Conservation (phyloP, 1,140 invertebrate species). For the Neodiprion pinetum region DNA sequence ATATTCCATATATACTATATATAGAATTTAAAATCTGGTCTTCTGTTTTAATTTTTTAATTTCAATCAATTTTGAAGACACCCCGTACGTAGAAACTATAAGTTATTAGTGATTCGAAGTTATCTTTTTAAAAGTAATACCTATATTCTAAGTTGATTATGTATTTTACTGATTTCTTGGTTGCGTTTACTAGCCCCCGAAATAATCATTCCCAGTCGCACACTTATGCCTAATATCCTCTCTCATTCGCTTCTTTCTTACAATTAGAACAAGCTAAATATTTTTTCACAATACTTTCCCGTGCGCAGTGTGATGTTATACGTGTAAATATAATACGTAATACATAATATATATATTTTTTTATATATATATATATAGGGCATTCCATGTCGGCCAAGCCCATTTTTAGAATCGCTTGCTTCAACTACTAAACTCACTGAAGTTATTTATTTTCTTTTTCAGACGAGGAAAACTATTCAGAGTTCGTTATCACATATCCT, state of each 20-base stretch:
- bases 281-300: no score
- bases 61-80: conserved; percentile 1
- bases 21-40: conserved; percentile 5
- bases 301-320: background rate
- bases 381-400: no score
- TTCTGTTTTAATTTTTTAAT: background rate
- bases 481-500: no score
- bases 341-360: no score
- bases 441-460: no score
- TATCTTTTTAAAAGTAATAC: background rate
- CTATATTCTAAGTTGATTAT: conserved; percentile 47
- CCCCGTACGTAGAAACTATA: background rate
- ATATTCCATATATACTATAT: background rate
- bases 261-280: no score
- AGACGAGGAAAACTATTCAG: no score
- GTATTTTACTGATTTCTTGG: conserved; percentile 57
- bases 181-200: conserved; percentile 30
- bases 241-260: no score
- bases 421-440: no score
- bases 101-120: background rate
- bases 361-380: no score
- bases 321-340: background rate
- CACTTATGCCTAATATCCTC: no score
- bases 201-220: background rate
- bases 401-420: no score